Percentiles rank a stretch among this genome's conserved stretches.
Evolutionary conservation across 1,140 invertebrate genomes (phyloP).

Genomic region (Ooceraea biroi): DNA sequence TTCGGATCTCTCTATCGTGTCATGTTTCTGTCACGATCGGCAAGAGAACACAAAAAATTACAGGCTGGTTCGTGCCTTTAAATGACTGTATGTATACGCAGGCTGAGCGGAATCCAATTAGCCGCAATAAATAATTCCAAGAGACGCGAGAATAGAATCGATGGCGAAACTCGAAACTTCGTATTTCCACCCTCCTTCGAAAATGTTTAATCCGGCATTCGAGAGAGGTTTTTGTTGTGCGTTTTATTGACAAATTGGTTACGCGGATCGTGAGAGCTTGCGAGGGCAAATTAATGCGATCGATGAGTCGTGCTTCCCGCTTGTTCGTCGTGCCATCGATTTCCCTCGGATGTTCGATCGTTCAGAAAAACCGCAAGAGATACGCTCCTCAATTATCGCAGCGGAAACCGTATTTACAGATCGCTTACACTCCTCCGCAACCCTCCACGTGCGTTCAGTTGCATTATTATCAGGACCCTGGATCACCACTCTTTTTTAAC

Average conservation of each 20-base stretch:
- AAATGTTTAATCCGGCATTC: slow-evolving; percentile 34
- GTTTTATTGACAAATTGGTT: slow-evolving; percentile 49
- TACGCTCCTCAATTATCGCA: slow-evolving; percentile 49
- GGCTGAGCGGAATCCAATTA: slow-evolving; percentile 25
- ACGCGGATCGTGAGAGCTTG: slow-evolving; percentile 19
- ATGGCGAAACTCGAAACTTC: background rate
- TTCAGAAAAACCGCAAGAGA: slow-evolving; percentile 40
- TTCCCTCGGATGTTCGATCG: slow-evolving; percentile 28
- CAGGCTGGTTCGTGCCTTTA: background rate
- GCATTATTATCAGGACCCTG: background rate
- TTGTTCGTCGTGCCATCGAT: slow-evolving; percentile 53
- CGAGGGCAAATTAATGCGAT: slow-evolving; percentile 48
- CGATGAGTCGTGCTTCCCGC: slow-evolving; percentile 15
- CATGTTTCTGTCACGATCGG: background rate
- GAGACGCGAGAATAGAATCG: background rate
- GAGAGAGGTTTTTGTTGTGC: background rate
- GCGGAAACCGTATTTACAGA: slow-evolving; percentile 43
- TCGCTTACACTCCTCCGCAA: slow-evolving; percentile 23
- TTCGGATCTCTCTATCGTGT: background rate
- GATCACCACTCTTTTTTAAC: slow-evolving; percentile 10
- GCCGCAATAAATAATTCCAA: slow-evolving; percentile 10
- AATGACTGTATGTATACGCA: background rate
- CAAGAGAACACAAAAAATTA: background rate
- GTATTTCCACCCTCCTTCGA: background rate
- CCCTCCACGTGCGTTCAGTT: background rate